These are phyloP conservation scores for Piaya cayana DNA, from an alignment of 2,113 vertebrate species.

Conservation along the genomic window DNA sequence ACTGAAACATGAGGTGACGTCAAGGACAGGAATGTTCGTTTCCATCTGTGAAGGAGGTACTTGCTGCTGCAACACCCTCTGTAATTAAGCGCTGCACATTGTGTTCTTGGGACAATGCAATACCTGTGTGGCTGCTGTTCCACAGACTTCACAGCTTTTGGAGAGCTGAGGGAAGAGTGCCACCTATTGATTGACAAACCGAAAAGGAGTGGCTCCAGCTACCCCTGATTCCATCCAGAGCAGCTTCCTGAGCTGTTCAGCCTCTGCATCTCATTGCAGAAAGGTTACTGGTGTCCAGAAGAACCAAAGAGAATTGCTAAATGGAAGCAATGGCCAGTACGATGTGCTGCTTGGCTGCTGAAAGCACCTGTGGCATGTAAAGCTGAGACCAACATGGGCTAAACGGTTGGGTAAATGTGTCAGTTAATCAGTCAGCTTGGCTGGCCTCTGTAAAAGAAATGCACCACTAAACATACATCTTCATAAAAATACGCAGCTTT, in stretches of 20 bases:
- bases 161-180: slow-evolving; percentile 70
- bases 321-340: not conserved
- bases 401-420: not conserved
- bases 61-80: not conserved
- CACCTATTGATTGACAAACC: slow-evolving; percentile 71
- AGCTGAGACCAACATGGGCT: not conserved
- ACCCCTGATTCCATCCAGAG: rapidly evolving
- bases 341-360: not conserved
- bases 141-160: not conserved
- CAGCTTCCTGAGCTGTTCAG: not conserved
- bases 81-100: not conserved
- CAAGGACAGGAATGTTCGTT: rapidly evolving
- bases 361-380: not conserved
- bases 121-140: not conserved
- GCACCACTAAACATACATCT: rapidly evolving
- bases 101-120: not conserved
- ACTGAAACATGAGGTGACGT: rapidly evolving
- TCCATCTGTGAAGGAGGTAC: rapidly evolving
- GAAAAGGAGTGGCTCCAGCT: not conserved
- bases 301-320: not conserved
- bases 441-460: not conserved
- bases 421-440: not conserved
- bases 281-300: rapidly evolving
- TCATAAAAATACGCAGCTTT: not conserved
- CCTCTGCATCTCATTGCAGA: not conserved